Evolutionary conservation across 2,888 invertebrate species (phyloP).

Genomic region (Pelosia muscerda): DNA sequence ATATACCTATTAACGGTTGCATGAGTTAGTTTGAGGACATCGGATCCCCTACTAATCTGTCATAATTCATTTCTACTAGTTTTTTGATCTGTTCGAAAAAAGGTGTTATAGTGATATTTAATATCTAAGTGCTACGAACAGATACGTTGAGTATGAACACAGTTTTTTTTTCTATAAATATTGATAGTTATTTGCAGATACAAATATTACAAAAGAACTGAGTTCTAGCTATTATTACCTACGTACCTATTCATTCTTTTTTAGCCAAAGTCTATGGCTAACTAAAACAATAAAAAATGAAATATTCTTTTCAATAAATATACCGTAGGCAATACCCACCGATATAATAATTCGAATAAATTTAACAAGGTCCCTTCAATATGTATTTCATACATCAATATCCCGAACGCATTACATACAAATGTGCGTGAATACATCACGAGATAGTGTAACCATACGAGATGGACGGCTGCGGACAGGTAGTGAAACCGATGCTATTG

Average conservation of each 20-base stretch:
- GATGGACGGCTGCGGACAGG: slow-evolving; percentile 44
- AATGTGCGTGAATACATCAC: slow-evolving; percentile 52
- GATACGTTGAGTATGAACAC: no score
- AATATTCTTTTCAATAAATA: slow-evolving; percentile 35
- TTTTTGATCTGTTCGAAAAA: no score
- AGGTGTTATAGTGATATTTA: no score
- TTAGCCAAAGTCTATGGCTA: not conserved
- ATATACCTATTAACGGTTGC: no score
- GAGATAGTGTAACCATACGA: slow-evolving; percentile 48
- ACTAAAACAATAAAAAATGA: slow-evolving; percentile 22
- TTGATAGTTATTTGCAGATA: no score
- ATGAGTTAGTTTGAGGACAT: no score
- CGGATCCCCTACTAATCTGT: no score
- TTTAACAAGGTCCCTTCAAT: slow-evolving; percentile 53
- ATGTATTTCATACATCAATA: slow-evolving; percentile 56
- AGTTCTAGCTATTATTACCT: no score
- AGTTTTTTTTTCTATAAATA: no score
- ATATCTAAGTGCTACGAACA: no score
- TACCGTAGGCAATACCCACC: slow-evolving; percentile 31
- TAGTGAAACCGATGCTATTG: slow-evolving; percentile 44
- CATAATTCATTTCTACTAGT: no score
- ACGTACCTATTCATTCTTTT: not conserved
- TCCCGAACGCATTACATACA: slow-evolving; percentile 50
- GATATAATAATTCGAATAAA: slow-evolving; percentile 55
- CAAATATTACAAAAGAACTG: no score